Conservation (phyloP, 2,797 vertebrate species). For the Galago senegalensis region DNA sequence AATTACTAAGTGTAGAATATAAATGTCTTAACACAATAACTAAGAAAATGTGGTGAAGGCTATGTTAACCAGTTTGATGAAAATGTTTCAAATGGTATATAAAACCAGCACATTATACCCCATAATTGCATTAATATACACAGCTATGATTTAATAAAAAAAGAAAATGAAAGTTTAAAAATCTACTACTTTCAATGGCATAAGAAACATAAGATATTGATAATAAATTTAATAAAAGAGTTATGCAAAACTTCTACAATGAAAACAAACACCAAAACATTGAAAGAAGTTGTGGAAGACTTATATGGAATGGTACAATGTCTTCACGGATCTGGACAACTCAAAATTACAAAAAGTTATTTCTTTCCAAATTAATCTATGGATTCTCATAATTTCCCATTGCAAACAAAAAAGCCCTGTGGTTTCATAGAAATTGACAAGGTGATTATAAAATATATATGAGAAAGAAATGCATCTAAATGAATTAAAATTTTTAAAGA, state of each 20-base stretch:
- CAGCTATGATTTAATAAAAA: no score
- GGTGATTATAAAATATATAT: background rate
- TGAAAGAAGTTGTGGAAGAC: background rate
- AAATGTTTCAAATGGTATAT: no score
- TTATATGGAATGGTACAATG: background rate
- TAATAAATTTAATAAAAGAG: conserved; percentile 1
- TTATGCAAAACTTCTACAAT: background rate
- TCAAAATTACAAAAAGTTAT: background rate
- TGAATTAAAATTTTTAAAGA: background rate
- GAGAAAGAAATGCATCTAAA: background rate
- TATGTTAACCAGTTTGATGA: no score
- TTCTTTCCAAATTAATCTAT: background rate
- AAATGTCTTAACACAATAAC: no score
- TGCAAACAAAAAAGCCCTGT: background rate
- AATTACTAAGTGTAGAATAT: no score
- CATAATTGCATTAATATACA: no score
- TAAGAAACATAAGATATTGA: background rate
- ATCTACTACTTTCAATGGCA: background rate
- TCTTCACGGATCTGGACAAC: background rate
- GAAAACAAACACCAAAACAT: background rate
- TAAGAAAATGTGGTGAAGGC: no score
- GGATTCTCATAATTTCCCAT: background rate
- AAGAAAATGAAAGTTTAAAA: background rate
- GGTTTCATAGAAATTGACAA: background rate
- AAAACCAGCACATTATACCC: no score